These are phyloP conservation scores for Agrilus biguttatus DNA, from an alignment of 2,888 invertebrate genomes.

Conservation along the genomic window DNA sequence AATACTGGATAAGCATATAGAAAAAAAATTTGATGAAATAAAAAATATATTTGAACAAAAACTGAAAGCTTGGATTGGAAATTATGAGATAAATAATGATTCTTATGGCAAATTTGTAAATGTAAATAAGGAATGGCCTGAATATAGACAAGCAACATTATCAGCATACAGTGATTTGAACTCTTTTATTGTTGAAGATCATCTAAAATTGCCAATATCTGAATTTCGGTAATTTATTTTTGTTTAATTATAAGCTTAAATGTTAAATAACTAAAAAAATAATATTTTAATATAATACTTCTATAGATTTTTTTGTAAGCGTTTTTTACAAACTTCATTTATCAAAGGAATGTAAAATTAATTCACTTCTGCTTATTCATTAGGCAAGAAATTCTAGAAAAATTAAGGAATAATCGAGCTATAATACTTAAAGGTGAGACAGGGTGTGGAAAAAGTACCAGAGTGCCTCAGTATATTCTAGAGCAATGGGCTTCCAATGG, in stretches of 20 bases:
- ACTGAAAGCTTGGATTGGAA: no score
- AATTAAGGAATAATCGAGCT: constrained; percentile 36
- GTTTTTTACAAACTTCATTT: no score
- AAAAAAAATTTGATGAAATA: constrained; percentile 31
- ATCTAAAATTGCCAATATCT: constrained; percentile 25
- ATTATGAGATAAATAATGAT: no score
- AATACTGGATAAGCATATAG: constrained; percentile 15
- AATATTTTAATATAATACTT: no score
- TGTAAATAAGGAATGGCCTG: constrained; percentile 6
- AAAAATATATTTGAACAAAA: constrained; percentile 15
- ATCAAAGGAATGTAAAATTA: background rate
- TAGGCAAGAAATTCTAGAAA: constrained; percentile 36
- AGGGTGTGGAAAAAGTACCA: constrained; percentile 61
- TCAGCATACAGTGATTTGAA: constrained; percentile 10
- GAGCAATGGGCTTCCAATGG: constrained; percentile 32
- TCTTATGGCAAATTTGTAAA: background rate
- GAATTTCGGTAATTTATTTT: constrained; percentile 25
- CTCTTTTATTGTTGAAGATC: constrained; percentile 21
- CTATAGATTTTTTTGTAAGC: no score
- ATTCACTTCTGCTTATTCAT: constrained; percentile 4
- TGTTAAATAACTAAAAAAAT: background rate
- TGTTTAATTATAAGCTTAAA: background rate
- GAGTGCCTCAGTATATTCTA: constrained; percentile 48
- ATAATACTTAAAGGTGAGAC: constrained; percentile 53
- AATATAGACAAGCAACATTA: constrained; percentile 4